Evolutionary conservation across 2,888 invertebrate species (phyloP).

Genomic region (Venustoraphidia nigricollis): DNA sequence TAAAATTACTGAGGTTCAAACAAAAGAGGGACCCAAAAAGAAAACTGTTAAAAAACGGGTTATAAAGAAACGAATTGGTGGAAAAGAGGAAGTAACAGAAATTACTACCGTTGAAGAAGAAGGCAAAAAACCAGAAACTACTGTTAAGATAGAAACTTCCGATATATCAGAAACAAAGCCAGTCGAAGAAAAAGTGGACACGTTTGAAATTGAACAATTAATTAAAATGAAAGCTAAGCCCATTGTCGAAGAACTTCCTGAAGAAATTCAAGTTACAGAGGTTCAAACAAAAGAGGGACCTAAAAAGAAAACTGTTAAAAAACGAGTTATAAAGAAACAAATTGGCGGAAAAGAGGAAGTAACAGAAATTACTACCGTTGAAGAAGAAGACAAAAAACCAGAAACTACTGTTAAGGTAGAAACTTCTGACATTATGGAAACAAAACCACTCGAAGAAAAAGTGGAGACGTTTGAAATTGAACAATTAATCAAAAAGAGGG

Average conservation of each 20-base stretch:
- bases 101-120: conserved; percentile 28
- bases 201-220: conserved; percentile 9
- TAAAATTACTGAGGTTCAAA: conserved; percentile 13
- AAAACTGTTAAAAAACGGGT: conserved; percentile 14
- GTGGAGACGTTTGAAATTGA: conserved; percentile 10
- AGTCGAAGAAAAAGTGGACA: conserved; percentile 9
- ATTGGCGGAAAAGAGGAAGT: conserved; percentile 12
- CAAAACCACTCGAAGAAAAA: conserved; percentile 14
- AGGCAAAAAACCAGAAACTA: conserved; percentile 22
- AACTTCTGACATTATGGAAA: conserved; percentile 6
- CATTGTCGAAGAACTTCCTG: conserved; percentile 34
- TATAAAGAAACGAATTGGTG: conserved; percentile 19
- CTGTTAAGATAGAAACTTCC: conserved; percentile 22
- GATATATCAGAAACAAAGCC: conserved; percentile 20
- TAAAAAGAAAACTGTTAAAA: conserved; percentile 9
- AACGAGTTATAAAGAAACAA: conserved; percentile 7
- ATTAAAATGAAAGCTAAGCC: conserved; percentile 27
- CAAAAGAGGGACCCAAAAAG: conserved; percentile 13
- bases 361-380: conserved; percentile 13
- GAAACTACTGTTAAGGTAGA: conserved; percentile 15
- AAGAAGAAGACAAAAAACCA: conserved; percentile 21
- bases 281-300: conserved; percentile 12
- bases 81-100: conserved; percentile 23
- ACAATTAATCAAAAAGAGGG: conserved; percentile 7
- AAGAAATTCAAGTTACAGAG: conserved; percentile 22